Base-by-base conservation (phyloP, 2,797 vertebrate species). In the Epinephelus awoara region DNA sequence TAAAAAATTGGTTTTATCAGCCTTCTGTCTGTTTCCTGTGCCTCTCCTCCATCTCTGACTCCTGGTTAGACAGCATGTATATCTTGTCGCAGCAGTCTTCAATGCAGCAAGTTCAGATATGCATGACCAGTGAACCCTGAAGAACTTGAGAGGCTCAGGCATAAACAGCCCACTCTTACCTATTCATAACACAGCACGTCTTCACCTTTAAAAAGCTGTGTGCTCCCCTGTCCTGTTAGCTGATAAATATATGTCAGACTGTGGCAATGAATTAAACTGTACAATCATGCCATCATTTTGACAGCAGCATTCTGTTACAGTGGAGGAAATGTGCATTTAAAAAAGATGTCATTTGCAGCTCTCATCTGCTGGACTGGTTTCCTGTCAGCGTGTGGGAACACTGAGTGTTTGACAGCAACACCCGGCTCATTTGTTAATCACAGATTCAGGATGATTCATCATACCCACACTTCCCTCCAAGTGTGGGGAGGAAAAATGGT, bases 81-180 rank as follows among this genome's bases (percentile, higher is more conserved):
- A 23, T 80, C 55, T 82, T 85, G 69, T 80, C 44, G 82, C 89
- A 85, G 88, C 85, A 79, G 50, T 67, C 67, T 73, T 76, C 82
- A 87, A 81, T 91, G 92, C 89, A 91, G 75, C 85, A 90, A 88
- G 87, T 94, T 89, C 56, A 79, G 84, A 75, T 83, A 82, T 85
- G 83, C 89, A 78, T 86, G 85, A 75, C 21, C 84, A 75, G 77
- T 80, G 86, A 85, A 88, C 79, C 86, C 64, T 85, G 77, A 79
- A 85, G 77, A 88, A 86, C 83, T 83, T 78, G 78, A 78, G 82
- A 75, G 68, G 55, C 58, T 9, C 59, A 49, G 71, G 55, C 78
- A 61, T 49, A 55, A 67, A 71, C 73, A 72, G 74, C 56, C 54
- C 63, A 2, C 70, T 64, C 57, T 66, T 11, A 75, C 73, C 51